A percentile compares a stretch with the other conserved stretches of the same genome.
phyloP scores from a whole-genome alignment of 37 sponge, comb jelly and placozoan species.

The Chondrilla cf. caribensis region DNA sequence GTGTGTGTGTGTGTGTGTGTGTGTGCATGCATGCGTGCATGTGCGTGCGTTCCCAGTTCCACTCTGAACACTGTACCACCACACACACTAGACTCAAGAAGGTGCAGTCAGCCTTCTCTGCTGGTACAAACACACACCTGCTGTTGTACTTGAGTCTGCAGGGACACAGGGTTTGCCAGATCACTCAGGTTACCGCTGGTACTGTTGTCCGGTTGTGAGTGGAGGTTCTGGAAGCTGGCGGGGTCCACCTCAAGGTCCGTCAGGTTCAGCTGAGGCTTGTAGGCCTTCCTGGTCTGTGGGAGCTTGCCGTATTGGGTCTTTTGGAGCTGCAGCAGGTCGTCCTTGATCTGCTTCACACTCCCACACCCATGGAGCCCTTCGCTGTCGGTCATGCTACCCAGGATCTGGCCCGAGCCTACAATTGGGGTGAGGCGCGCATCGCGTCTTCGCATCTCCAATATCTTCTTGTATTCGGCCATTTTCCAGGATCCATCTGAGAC shows the following conservation, averaged over 20 bases:
- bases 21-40: no score
- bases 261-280: slow-evolving; percentile 16
- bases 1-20: no score
- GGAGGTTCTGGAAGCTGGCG: neutral
- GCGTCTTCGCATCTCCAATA: neutral
- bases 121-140: no score
- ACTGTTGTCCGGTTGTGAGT: neutral
- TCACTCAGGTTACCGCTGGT: slow-evolving; percentile 3
- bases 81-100: no score
- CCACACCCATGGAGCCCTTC: neutral
- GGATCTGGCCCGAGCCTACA: neutral
- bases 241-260: neutral
- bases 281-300: neutral
- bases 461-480: neutral
- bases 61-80: no score
- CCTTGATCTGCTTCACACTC: neutral
- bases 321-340: neutral
- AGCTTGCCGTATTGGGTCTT: slow-evolving; percentile 2
- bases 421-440: neutral
- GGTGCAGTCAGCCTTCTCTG: no score
- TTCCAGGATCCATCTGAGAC: neutral
- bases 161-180: slow-evolving; percentile 1
- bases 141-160: neutral
- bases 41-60: no score
- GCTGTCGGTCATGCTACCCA: neutral